Percentiles rank a stretch among this genome's conserved stretches.
Evolutionary conservation across 1,140 invertebrate species (phyloP).

Genomic region (Lineus longissimus): DNA sequence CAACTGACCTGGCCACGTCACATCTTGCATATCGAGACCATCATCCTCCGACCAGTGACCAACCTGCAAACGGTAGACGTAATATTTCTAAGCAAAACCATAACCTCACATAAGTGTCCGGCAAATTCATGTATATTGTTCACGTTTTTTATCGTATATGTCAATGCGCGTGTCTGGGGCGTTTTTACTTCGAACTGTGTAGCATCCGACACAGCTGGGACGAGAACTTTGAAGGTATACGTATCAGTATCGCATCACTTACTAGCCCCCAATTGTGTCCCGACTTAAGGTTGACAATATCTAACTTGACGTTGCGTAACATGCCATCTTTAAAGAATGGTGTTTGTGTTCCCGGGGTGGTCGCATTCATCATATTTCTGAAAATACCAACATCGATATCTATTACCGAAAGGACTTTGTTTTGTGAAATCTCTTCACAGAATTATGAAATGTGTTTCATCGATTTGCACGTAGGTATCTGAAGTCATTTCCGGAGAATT

Average conservation of each 20-base stretch:
- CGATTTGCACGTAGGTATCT: no score
- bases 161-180: no score
- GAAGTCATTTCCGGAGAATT: no score
- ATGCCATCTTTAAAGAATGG: constrained; percentile 88
- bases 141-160: no score
- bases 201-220: no score
- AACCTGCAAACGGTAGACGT: constrained; percentile 66
- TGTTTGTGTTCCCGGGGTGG: constrained; percentile 71
- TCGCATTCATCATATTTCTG: constrained; percentile 78
- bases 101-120: not conserved
- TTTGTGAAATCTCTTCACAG: not conserved
- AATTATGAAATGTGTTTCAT: not conserved
- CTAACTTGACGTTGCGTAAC: constrained; percentile 77
- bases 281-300: constrained; percentile 81
- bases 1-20: constrained; percentile 94
- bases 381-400: constrained; percentile 40
- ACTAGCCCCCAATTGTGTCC: constrained; percentile 88
- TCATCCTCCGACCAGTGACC: constrained; percentile 82
- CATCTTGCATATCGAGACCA: constrained; percentile 91
- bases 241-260: constrained; percentile 41
- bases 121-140: not conserved
- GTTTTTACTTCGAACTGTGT: no score
- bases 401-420: not conserved
- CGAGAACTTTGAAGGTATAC: no score
- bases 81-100: no score